A percentile compares a stretch with the other conserved stretches of the same genome.
phyloP scores from a whole-genome alignment of 2,888 invertebrate species.

The Scrobipalpa costella region DNA sequence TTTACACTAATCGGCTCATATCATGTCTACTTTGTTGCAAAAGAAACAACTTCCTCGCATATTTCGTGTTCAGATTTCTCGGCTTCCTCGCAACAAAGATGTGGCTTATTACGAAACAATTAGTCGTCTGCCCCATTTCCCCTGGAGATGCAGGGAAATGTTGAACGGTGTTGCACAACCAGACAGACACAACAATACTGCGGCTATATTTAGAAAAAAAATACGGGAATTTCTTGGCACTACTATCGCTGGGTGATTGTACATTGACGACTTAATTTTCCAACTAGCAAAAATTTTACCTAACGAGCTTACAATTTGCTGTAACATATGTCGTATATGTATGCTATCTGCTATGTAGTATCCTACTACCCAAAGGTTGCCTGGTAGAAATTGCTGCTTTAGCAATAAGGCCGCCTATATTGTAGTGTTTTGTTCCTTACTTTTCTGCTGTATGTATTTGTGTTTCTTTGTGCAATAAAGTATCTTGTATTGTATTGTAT shows the following conservation, averaged over 20 bases:
- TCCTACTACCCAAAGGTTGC: too few relatives aligned
- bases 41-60: neutral
- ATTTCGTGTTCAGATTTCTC: neutral
- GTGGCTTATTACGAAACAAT: slow-evolving; percentile 61
- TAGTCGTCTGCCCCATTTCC: slow-evolving; percentile 61
- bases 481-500: too few relatives aligned
- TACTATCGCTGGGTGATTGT: neutral
- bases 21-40: too few relatives aligned
- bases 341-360: too few relatives aligned
- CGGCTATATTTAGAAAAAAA: slow-evolving; percentile 56
- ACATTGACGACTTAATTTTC: neutral
- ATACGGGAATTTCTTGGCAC: slow-evolving; percentile 37
- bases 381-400: too few relatives aligned
- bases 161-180: slow-evolving; percentile 68
- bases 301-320: too few relatives aligned
- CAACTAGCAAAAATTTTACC: neutral
- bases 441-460: too few relatives aligned
- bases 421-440: too few relatives aligned
- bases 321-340: too few relatives aligned
- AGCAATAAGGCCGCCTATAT: too few relatives aligned
- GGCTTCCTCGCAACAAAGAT: neutral
- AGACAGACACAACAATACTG: slow-evolving; percentile 73
- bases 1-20: too few relatives aligned
- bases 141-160: slow-evolving; percentile 61
- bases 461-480: too few relatives aligned